Base-by-base conservation (phyloP, 2,888 invertebrate genomes). In the Ceraclea dissimilis region DNA sequence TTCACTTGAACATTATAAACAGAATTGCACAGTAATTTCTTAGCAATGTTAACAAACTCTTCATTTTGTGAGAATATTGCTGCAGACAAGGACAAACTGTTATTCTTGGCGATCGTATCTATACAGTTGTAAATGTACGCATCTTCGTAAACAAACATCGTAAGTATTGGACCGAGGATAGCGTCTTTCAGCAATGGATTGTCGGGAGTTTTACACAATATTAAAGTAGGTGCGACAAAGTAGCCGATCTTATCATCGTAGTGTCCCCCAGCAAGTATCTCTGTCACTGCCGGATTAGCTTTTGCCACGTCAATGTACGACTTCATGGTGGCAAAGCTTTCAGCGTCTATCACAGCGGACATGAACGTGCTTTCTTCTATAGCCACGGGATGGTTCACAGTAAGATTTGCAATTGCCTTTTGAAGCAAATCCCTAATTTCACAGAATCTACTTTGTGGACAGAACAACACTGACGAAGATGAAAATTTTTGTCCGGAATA, bases 401-500 rank as follows among this genome's bases (percentile, higher is more conserved):
- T 93, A 50, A 99, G 72, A 65, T 86, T 78, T 34, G 82, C 74
- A 6, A 84, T 79, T 61, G 84, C 83, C 31, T 80, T 76, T 19
- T 90, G 56, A 51, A 99, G 76, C 5, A 89, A 85, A 64, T 83
- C 75, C 69, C 86, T 84, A 50, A 90, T 79, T 74, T 85, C 65
- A 21, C 72, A 70, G 89, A 92, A 94, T 52, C 94, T 70, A 2
- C 93, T 94, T 68, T 88, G 82, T 1, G 99, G 96, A 52, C 96
- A 86, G 73, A 96, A 99, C 78, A 96, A 84, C 67, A 98, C 82
- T 13, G 96, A 94, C 34, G 55, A 59, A 0, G 99, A 99, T 2
- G 97, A 98, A 74, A 99, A 99, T 71, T 99, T 99, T 70, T 99
- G 99, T 1, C 98, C 98, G 67, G 88, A 88, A 71, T 86, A 99